These are phyloP conservation scores for Myzus persicae DNA, from an alignment of 1,140 invertebrate species.

Conservation along the genomic window DNA sequence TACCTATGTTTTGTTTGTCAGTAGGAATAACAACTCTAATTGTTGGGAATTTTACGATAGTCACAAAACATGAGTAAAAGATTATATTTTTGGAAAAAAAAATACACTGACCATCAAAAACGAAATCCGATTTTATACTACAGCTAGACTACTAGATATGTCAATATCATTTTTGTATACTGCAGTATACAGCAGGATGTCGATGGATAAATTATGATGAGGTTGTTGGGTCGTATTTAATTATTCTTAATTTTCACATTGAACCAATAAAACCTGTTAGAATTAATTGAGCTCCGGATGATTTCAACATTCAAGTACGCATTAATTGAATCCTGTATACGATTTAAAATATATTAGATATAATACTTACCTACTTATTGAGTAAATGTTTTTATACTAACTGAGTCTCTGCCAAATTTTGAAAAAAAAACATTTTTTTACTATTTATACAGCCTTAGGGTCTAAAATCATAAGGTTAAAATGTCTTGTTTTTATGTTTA, in stretches of 20 bases:
- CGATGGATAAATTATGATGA: not conserved
- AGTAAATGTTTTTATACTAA: not conserved
- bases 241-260: not conserved
- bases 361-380: not conserved
- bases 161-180: too few species aligned
- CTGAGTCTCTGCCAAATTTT: too few species aligned
- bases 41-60: not conserved
- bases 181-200: too few species aligned
- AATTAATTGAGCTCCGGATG: not conserved
- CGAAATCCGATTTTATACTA: not conserved
- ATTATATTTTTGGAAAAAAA: not conserved
- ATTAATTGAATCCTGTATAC: too few species aligned
- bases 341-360: not conserved
- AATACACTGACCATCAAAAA: not conserved
- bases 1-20: not conserved
- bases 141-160: not conserved
- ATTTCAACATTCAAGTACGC: too few species aligned
- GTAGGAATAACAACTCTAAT: not conserved
- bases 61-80: not conserved
- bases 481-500: too few species aligned
- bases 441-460: too few species aligned
- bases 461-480: too few species aligned
- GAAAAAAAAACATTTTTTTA: too few species aligned
- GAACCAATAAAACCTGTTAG: not conserved
- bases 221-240: not conserved